A percentile compares a stretch with the other conserved stretches of the same genome.
Evolutionary conservation across 2,113 vertebrate species (phyloP).

Genomic region (Zosterops hypoxanthus): DNA sequence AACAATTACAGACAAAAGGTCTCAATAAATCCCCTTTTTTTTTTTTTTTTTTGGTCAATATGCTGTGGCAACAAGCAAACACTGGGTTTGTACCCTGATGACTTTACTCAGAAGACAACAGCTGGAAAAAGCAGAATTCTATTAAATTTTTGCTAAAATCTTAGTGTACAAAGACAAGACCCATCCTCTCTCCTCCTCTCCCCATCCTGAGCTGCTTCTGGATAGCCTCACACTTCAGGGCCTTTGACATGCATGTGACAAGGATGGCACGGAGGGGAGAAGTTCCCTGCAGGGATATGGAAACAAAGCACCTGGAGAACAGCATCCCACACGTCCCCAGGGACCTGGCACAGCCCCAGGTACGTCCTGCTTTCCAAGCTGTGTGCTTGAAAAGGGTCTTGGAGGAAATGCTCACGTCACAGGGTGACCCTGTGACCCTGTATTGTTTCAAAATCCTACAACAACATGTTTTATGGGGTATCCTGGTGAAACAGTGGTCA

Average conservation of each 20-base stretch:
- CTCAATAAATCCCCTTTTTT: background rate
- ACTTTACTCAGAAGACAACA: background rate
- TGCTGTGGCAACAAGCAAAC: background rate
- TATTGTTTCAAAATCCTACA: background rate
- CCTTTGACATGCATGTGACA: background rate
- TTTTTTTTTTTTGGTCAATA: background rate
- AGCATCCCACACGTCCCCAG: rapidly evolving
- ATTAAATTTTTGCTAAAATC: background rate
- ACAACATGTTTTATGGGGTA: rapidly evolving
- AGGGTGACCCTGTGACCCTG: background rate
- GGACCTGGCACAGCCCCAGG: rapidly evolving
- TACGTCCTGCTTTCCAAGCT: rapidly evolving
- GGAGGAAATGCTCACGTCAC: background rate
- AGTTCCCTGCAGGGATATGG: background rate
- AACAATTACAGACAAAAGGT: background rate
- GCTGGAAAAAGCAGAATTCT: background rate
- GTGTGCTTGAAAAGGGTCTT: background rate
- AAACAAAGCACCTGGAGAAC: background rate
- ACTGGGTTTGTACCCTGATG: background rate
- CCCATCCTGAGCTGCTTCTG: background rate
- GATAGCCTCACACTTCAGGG: background rate
- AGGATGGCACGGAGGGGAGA: background rate
- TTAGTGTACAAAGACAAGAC: background rate
- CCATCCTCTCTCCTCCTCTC: background rate
- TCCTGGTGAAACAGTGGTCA: background rate